phyloP scores from a whole-genome alignment of 2,113 vertebrate species.

The Turdus rufiventris region DNA sequence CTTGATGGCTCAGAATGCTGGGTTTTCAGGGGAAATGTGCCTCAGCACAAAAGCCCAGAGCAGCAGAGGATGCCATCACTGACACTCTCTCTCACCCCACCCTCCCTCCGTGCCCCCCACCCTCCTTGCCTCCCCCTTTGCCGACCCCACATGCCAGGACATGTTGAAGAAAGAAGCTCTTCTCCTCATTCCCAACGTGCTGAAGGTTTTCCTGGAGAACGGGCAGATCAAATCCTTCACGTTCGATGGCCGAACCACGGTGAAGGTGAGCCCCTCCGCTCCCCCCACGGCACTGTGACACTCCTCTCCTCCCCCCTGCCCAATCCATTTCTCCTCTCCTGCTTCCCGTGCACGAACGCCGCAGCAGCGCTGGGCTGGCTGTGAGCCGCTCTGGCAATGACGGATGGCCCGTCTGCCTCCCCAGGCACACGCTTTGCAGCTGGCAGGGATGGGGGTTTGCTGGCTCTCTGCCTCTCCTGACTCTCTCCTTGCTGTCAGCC shows the following conservation, averaged over 20 bases:
- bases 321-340: background rate
- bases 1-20: background rate
- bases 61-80: background rate
- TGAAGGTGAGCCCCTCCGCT: conserved; percentile 77
- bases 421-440: background rate
- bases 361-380: background rate
- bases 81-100: background rate
- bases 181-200: conserved; percentile 94
- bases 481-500: background rate
- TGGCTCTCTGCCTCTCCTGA: background rate
- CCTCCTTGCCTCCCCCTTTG: background rate
- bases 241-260: conserved; percentile 95
- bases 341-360: background rate
- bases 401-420: background rate
- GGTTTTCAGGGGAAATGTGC: background rate
- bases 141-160: conserved; percentile 72
- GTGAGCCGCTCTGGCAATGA: background rate
- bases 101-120: background rate
- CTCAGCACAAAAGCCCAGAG: background rate
- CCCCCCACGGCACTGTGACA: fast-evolving
- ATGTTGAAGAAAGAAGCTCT: conserved; percentile 98
- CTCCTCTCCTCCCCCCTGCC: background rate
- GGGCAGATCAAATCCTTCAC: conserved; percentile 99
- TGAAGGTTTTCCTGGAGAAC: conserved; percentile 99
- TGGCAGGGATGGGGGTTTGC: background rate